A percentile compares a stretch with the other conserved stretches of the same genome.
phyloP scores from a whole-genome alignment of 2,113 vertebrate genomes.

The Istiophorus platypterus region DNA sequence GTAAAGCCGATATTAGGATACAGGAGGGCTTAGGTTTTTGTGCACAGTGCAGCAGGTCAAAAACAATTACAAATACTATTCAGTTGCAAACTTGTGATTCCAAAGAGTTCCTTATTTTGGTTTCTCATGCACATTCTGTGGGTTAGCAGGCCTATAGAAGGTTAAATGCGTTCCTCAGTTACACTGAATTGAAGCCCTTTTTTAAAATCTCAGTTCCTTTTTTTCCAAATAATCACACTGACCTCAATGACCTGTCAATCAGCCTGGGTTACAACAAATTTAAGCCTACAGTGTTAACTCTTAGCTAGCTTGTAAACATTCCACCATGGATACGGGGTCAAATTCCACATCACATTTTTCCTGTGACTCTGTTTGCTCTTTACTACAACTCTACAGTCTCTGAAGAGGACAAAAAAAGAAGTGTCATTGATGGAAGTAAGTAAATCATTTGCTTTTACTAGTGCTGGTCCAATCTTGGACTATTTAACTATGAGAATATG shows the following conservation, averaged over 20 bases:
- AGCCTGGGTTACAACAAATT: constrained; percentile 26
- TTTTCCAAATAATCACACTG: constrained; percentile 3
- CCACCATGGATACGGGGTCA: constrained; percentile 64
- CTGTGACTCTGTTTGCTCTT: constrained; percentile 5
- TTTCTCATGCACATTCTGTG: neutral
- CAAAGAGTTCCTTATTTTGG: neutral
- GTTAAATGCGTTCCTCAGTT: neutral
- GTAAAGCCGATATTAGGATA: too few species aligned
- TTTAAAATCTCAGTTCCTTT: neutral
- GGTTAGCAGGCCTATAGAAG: neutral
- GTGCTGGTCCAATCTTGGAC: neutral
- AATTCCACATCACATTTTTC: constrained; percentile 63
- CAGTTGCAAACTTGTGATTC: too few species aligned
- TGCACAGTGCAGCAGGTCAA: too few species aligned
- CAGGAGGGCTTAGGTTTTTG: too few species aligned
- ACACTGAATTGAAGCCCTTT: neutral
- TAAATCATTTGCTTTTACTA: constrained; percentile 12
- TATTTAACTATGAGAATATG: neutral
- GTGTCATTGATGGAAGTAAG: constrained; percentile 36
- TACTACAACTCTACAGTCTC: neutral
- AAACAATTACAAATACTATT: too few species aligned
- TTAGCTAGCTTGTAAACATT: constrained; percentile 58
- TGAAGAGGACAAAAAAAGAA: neutral
- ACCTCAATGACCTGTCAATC: neutral
- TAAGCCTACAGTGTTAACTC: neutral